Percentiles rank a stretch among this genome's conserved stretches.
These are phyloP conservation scores for Cercopithecus diana DNA, from an alignment of 2,797 vertebrate genomes.

Conservation along the genomic window DNA sequence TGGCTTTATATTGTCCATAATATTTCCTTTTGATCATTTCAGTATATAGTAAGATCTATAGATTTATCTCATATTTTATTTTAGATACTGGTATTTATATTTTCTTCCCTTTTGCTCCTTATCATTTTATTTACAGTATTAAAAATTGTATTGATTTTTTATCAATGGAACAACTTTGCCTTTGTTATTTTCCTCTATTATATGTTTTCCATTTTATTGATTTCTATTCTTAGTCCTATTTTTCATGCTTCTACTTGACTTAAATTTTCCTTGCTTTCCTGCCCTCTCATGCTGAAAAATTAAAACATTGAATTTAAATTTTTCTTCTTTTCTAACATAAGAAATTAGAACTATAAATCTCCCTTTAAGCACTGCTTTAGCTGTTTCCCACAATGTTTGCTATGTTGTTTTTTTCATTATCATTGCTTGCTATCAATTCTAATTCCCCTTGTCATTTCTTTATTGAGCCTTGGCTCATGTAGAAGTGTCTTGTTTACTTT, in stretches of 20 bases:
- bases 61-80: not conserved
- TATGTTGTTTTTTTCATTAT: not conserved
- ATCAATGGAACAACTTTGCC: not conserved
- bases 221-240: not conserved
- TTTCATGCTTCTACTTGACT: not conserved
- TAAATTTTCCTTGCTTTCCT: not conserved
- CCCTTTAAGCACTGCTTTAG: not conserved
- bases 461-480: not conserved
- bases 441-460: not conserved
- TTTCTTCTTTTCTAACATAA: not conserved
- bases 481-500: not conserved
- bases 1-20: not conserved
- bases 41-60: not conserved
- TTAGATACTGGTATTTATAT: not conserved
- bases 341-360: not conserved
- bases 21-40: not conserved
- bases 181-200: not conserved
- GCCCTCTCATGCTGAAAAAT: not conserved
- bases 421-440: not conserved
- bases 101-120: slow-evolving; percentile 1
- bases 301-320: not conserved
- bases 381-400: not conserved
- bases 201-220: not conserved
- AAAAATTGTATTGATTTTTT: not conserved
- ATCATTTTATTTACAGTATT: not conserved